Percentiles rank a stretch among this genome's conserved stretches.
These are phyloP conservation scores for Plutella xylostella DNA, from an alignment of 2,888 invertebrate species.

Conservation along the genomic window DNA sequence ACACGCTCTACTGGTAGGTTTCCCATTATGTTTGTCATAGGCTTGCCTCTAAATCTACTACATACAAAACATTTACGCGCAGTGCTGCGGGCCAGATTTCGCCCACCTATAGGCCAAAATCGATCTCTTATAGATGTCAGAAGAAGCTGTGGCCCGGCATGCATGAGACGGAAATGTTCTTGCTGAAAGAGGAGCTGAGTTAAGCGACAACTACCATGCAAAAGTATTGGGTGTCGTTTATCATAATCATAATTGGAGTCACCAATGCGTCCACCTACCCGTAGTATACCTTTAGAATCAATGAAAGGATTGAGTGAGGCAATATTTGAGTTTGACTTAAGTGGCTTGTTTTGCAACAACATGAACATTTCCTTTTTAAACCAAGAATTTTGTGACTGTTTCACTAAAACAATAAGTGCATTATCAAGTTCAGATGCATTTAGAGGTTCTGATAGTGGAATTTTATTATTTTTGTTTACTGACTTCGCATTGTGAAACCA, in stretches of 20 bases:
- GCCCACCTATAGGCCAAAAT: background rate
- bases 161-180: background rate
- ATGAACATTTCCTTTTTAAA: background rate
- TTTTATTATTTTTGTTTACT: background rate
- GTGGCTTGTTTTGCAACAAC: background rate
- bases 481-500: background rate
- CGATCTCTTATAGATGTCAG: background rate
- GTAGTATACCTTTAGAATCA: slow-evolving; percentile 5
- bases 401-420: background rate
- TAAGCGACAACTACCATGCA: background rate
- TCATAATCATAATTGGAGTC: slow-evolving; percentile 1
- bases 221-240: slow-evolving; percentile 3
- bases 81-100: background rate
- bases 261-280: slow-evolving; percentile 10
- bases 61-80: background rate
- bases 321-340: background rate
- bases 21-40: slow-evolving; percentile 1
- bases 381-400: background rate
- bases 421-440: background rate
- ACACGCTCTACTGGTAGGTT: background rate
- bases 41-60: background rate
- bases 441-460: too few species aligned
- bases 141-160: background rate
- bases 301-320: slow-evolving; percentile 8
- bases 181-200: background rate